phyloP scores from a whole-genome alignment of 2,888 invertebrate genomes.

The Branchipolynoe longqiensis region DNA sequence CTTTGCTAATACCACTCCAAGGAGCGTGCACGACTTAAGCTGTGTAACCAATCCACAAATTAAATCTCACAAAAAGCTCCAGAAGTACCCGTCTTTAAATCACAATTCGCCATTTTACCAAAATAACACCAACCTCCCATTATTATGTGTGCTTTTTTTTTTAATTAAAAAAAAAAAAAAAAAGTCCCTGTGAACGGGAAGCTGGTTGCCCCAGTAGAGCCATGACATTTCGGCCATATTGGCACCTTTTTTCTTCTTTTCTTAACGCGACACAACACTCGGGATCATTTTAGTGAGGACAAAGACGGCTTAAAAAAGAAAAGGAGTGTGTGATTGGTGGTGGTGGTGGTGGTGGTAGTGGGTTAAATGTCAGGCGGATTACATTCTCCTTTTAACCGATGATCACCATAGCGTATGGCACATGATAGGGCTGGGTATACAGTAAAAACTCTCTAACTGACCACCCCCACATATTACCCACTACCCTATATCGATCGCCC shows the following conservation, averaged over 20 bases:
- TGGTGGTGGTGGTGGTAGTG: too few species aligned
- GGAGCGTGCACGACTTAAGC: not conserved
- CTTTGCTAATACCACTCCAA: too few species aligned
- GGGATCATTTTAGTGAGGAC: slow-evolving; percentile 1
- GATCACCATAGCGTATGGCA: too few species aligned
- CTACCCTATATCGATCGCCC: too few species aligned
- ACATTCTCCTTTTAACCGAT: too few species aligned
- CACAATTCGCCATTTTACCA: slow-evolving; percentile 13
- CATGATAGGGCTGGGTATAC: too few species aligned
- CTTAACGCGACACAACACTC: not conserved
- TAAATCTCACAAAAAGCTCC: not conserved
- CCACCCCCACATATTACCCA: too few species aligned
- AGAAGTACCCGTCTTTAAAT: slow-evolving; percentile 18
- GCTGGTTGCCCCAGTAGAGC: not conserved
- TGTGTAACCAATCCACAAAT: slow-evolving; percentile 1
- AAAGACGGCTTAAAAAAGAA: slow-evolving; percentile 17
- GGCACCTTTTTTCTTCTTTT: not conserved
- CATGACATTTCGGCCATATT: not conserved
- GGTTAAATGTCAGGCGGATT: too few species aligned
- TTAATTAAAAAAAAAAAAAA: too few species aligned
- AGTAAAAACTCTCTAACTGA: too few species aligned
- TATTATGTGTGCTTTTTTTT: too few species aligned
- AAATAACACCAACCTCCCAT: slow-evolving; percentile 21
- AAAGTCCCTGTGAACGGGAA: slow-evolving; percentile 4
- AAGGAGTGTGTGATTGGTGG: slow-evolving; percentile 3